Conservation (phyloP, 1,140 invertebrate genomes). For the Drosophila auraria region DNA sequence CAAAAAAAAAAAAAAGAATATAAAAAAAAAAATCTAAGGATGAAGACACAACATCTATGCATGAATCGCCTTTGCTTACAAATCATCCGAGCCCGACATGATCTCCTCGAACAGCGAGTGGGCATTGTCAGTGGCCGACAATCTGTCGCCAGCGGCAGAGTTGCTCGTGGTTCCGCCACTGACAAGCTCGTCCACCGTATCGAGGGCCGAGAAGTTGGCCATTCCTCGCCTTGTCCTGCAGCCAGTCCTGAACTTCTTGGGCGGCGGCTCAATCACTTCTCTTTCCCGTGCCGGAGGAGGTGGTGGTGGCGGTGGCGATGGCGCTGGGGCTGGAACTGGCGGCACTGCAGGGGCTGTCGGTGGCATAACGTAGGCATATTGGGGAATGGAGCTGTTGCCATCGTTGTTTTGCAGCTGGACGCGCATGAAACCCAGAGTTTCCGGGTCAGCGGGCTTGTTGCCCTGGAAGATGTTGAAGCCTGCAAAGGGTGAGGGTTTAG, state of each 20-base stretch:
- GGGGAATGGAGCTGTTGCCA: constrained; percentile 25
- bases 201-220: constrained; percentile 25
- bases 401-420: constrained; percentile 46
- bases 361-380: constrained; percentile 52
- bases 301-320: neutral
- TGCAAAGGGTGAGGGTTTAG: constrained; percentile 7
- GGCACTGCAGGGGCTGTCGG: neutral
- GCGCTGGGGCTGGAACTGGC: neutral
- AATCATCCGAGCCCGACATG: constrained; percentile 61
- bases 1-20: neutral
- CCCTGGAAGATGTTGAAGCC: constrained; percentile 63
- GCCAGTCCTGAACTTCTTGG: constrained; percentile 53
- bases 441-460: constrained; percentile 50
- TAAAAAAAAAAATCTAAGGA: neutral
- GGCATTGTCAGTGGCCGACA: constrained; percentile 46
- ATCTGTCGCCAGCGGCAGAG: constrained; percentile 49
- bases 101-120: constrained; percentile 64
- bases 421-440: constrained; percentile 26
- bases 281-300: constrained; percentile 12
- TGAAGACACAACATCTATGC: constrained; percentile 16
- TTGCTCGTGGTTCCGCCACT: constrained; percentile 47
- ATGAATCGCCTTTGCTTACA: constrained; percentile 38
- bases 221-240: constrained; percentile 11
- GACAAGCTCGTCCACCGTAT: constrained; percentile 56
- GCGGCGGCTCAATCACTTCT: constrained; percentile 4